Conservation (phyloP, 2,797 vertebrate species). For the Luscinia luscinia region DNA sequence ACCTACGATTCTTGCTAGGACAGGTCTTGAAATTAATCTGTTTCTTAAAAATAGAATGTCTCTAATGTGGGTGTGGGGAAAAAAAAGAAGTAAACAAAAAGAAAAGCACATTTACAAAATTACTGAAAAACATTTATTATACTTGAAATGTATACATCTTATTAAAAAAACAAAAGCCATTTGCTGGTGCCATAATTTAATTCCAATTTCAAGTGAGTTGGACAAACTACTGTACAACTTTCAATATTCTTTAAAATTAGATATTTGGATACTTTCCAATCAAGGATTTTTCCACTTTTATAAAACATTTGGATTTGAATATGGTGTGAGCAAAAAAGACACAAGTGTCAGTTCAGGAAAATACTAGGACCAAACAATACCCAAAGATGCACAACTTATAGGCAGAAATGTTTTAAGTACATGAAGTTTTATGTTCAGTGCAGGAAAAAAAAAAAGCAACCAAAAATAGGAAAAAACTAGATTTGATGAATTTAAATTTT, state of each 20-base stretch:
- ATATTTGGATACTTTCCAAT: slow-evolving; percentile 51
- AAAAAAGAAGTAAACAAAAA: neutral
- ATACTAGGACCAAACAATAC: slow-evolving; percentile 70
- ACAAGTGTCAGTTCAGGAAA: slow-evolving; percentile 71
- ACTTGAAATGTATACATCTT: slow-evolving; percentile 81
- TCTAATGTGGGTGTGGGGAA: fast-evolving
- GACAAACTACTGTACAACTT: slow-evolving; percentile 69
- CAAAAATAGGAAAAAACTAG: neutral
- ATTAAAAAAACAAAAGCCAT: slow-evolving; percentile 80
- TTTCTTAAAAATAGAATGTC: neutral
- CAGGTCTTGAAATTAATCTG: neutral
- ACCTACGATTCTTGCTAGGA: fast-evolving
- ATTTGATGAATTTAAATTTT: slow-evolving; percentile 14
- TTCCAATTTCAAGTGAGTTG: slow-evolving; percentile 73
- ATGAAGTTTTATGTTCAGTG: slow-evolving; percentile 54
- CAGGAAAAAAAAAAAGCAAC: neutral
- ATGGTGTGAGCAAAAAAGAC: slow-evolving; percentile 64
- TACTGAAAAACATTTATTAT: slow-evolving; percentile 83
- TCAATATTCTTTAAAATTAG: slow-evolving; percentile 59
- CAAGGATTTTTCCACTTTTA: slow-evolving; percentile 63
- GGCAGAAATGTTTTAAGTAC: slow-evolving; percentile 60
- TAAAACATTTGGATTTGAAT: slow-evolving; percentile 69
- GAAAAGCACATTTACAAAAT: slow-evolving; percentile 75
- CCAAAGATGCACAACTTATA: slow-evolving; percentile 63
- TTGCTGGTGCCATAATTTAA: slow-evolving; percentile 81